phyloP scores from a whole-genome alignment of 2,888 invertebrate genomes.

The Brachylomia viminalis region DNA sequence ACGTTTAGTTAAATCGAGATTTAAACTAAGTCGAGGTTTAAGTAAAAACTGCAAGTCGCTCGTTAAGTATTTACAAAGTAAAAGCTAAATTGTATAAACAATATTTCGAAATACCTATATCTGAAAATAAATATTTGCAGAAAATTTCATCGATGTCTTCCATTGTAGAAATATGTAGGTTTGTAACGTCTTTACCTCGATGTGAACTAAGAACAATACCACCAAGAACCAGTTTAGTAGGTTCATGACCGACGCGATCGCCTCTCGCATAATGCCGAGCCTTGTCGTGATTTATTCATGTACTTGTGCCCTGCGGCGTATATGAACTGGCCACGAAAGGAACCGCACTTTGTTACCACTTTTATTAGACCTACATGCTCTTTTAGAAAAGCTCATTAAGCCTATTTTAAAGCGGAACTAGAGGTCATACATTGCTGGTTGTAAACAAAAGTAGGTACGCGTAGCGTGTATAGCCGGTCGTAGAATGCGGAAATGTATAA shows the following conservation, averaged over 20 bases:
- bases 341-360: constrained; percentile 66
- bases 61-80: too few relatives aligned
- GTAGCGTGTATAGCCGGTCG: constrained; percentile 24
- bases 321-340: constrained; percentile 77
- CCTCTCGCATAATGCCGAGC: constrained; percentile 80
- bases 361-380: constrained; percentile 65
- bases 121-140: not conserved
- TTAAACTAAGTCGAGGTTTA: too few relatives aligned
- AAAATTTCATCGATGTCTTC: constrained; percentile 1
- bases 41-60: too few relatives aligned
- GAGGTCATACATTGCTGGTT: constrained; percentile 50
- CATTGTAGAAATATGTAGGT: constrained; percentile 50
- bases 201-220: constrained; percentile 79
- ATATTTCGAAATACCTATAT: not conserved
- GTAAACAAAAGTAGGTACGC: constrained; percentile 35
- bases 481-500: constrained; percentile 62
- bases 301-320: constrained; percentile 68
- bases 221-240: constrained; percentile 87
- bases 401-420: constrained; percentile 45
- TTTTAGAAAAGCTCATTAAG: constrained; percentile 57
- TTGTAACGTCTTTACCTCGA: constrained; percentile 66
- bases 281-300: constrained; percentile 83
- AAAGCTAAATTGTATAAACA: not conserved
- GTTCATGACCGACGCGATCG: constrained; percentile 86
- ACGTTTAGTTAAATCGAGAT: too few relatives aligned